Conservation (phyloP, 2,797 vertebrate genomes). For the Pantherophis alleghaniensis region DNA sequence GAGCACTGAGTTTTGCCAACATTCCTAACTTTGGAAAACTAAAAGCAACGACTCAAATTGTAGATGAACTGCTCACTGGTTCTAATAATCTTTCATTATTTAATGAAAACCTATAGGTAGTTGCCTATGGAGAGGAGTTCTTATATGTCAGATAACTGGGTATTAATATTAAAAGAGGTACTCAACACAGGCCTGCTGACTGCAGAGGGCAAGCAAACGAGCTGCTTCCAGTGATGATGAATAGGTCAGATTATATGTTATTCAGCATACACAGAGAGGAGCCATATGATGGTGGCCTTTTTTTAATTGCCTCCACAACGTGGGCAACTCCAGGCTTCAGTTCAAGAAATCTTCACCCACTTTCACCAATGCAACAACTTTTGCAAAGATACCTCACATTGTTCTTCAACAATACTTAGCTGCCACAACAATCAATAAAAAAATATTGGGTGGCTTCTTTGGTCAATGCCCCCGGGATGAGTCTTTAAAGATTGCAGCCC, state of each 20-base stretch:
- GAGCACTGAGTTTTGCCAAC: neutral
- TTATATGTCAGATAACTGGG: neutral
- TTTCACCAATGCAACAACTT: neutral
- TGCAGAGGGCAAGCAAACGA: neutral
- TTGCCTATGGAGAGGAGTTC: neutral
- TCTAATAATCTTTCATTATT: neutral
- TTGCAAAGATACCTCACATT: neutral
- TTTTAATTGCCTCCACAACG: neutral
- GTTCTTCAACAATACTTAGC: neutral
- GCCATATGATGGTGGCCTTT: neutral
- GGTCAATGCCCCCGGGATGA: conserved; percentile 6
- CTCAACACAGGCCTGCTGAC: neutral
- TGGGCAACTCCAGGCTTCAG: neutral
- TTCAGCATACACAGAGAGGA: neutral
- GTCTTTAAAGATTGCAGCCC: conserved; percentile 3
- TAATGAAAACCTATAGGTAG: neutral
- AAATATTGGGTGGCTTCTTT: conserved; percentile 2
- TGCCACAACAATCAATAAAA: conserved; percentile 17
- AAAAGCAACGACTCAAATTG: neutral
- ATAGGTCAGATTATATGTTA: neutral
- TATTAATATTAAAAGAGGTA: neutral
- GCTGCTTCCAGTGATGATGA: neutral
- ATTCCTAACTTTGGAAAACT: neutral
- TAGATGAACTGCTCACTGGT: no score
- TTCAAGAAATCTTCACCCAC: neutral